Evolutionary conservation across 1,140 invertebrate species (phyloP).

Genomic region (Drosophila neocordata): DNA sequence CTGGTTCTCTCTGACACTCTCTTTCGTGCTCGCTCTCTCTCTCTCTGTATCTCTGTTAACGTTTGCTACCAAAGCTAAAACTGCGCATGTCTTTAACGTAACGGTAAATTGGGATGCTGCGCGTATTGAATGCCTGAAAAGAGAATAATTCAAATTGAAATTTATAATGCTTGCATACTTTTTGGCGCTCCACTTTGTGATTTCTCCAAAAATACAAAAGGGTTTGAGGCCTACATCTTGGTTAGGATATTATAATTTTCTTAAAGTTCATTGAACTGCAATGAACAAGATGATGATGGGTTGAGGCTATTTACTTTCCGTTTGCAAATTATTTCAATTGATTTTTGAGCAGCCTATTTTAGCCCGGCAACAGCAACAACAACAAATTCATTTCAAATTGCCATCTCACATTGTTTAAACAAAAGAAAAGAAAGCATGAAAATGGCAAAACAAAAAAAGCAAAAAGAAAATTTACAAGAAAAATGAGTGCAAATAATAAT

Average conservation of each 20-base stretch:
- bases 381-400: neutral
- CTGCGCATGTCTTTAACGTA: conserved; percentile 59
- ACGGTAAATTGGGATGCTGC: conserved; percentile 51
- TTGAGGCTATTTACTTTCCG: conserved; percentile 3
- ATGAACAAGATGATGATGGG: neutral
- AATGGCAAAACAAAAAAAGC: neutral
- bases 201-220: neutral
- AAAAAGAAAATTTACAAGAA: neutral
- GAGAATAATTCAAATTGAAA: conserved; percentile 72
- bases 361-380: neutral
- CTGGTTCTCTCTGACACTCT: conserved; percentile 25
- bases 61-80: conserved; percentile 61
- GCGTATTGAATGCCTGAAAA: conserved; percentile 38
- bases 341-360: neutral
- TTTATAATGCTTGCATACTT: conserved; percentile 51
- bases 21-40: neutral
- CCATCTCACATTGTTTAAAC: neutral
- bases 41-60: conserved; percentile 28
- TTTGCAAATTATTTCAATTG: conserved; percentile 28
- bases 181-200: conserved; percentile 24
- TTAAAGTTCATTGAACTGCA: conserved; percentile 35
- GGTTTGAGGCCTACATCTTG: conserved; percentile 4
- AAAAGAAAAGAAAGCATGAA: neutral
- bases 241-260: conserved; percentile 5
- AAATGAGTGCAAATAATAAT: neutral